phyloP scores from a whole-genome alignment of 2,113 vertebrate species.

The Parotia lawesii region DNA sequence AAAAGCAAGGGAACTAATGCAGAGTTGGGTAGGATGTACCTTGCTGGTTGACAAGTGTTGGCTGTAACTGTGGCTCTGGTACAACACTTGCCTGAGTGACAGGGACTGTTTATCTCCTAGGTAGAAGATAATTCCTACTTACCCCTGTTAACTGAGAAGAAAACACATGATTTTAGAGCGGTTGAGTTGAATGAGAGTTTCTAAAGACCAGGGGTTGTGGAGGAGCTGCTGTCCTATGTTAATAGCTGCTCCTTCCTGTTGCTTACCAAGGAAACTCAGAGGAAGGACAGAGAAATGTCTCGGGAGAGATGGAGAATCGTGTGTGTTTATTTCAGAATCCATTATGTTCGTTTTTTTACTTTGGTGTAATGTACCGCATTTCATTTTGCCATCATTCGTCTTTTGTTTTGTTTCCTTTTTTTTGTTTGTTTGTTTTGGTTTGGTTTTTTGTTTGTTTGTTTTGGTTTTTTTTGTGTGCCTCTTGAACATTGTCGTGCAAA shows the following conservation, averaged over 20 bases:
- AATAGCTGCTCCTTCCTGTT: background rate
- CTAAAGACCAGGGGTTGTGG: background rate
- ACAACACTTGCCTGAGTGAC: background rate
- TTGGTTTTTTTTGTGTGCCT: background rate
- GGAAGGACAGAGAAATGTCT: background rate
- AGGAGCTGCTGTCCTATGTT: background rate
- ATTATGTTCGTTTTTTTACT: conserved; percentile 53
- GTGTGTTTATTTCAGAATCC: background rate
- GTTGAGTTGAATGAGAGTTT: background rate
- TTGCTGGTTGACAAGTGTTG: background rate
- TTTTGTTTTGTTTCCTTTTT: background rate
- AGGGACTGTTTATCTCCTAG: background rate
- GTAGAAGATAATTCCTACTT: background rate
- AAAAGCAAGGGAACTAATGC: background rate
- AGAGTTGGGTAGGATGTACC: background rate
- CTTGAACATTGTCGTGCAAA: conserved; percentile 69
- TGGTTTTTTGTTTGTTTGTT: background rate
- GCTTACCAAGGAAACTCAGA: background rate
- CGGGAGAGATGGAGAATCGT: conserved; percentile 23
- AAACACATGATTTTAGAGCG: background rate
- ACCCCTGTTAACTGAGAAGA: background rate
- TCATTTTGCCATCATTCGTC: conserved; percentile 49
- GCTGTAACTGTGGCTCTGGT: background rate
- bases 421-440: background rate
- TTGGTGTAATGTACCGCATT: conserved; percentile 39